Evolutionary conservation across 1,140 invertebrate genomes (phyloP).

Genomic region (Nasonia vitripennis): DNA sequence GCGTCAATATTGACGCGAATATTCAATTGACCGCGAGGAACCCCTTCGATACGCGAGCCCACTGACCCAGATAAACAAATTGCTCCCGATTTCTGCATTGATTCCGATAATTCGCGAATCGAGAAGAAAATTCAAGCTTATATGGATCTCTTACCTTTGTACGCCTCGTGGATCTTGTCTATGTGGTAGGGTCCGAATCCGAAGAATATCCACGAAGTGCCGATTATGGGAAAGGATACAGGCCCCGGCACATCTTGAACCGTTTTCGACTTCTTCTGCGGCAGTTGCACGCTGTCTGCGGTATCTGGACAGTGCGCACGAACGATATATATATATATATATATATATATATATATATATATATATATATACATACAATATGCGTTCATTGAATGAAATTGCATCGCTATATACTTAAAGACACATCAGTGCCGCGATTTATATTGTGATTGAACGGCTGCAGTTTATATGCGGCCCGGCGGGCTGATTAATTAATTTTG

Average conservation of each 20-base stretch:
- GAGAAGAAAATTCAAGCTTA: background rate
- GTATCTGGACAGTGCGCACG: background rate
- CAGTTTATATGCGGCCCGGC: too few species aligned
- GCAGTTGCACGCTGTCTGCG: background rate
- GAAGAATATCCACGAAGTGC: constrained; percentile 87
- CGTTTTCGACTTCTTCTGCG: constrained; percentile 49
- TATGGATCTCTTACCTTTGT: constrained; percentile 79
- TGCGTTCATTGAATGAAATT: too few species aligned
- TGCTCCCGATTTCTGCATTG: background rate
- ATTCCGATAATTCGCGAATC: background rate
- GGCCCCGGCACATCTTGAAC: constrained; percentile 82
- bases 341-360: too few species aligned
- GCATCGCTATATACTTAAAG: too few species aligned
- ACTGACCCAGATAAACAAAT: constrained; percentile 50
- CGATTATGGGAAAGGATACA: constrained; percentile 82
- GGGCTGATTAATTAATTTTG: too few species aligned
- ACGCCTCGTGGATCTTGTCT: constrained; percentile 86
- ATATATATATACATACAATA: too few species aligned
- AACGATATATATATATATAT: too few species aligned
- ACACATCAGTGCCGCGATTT: too few species aligned
- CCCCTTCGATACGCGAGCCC: background rate
- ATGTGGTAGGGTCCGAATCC: constrained; percentile 80
- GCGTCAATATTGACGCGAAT: background rate
- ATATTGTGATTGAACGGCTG: too few species aligned
- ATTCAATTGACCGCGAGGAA: constrained; percentile 21